A percentile compares a stretch with the other conserved stretches of the same genome.
phyloP scores from a whole-genome alignment of 2,888 invertebrate genomes.

The Trypoxylon attenuatum region DNA sequence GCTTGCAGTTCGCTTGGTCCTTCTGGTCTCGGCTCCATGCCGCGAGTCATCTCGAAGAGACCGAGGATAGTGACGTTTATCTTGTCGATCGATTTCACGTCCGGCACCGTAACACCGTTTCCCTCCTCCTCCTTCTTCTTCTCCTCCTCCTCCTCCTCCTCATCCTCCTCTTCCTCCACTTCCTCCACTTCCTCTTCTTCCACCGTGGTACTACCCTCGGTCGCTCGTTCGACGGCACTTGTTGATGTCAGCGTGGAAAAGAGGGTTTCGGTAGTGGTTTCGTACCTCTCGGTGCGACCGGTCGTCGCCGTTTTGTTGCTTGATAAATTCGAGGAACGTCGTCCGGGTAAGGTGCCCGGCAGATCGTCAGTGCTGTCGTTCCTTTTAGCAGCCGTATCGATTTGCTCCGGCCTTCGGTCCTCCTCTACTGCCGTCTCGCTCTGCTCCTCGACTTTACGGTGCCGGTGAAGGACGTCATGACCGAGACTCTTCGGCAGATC shows the following conservation, averaged over 20 bases:
- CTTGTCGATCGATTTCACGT: constrained; percentile 51
- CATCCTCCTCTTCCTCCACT: background rate
- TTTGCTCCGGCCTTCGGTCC: constrained; percentile 11
- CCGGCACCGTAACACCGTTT: constrained; percentile 20
- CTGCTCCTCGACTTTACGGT: constrained; percentile 45
- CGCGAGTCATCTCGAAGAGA: constrained; percentile 85
- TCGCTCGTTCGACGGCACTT: background rate
- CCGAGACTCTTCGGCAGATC: constrained; percentile 62
- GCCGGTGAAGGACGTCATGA: constrained; percentile 54
- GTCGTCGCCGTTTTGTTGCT: background rate
- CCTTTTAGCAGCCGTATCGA: constrained; percentile 18
- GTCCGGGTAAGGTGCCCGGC: constrained; percentile 33
- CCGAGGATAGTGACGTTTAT: constrained; percentile 83
- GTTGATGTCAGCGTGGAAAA: constrained; percentile 6
- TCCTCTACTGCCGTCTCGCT: constrained; percentile 5
- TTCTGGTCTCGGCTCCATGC: constrained; percentile 80
- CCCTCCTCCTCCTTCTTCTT: constrained; percentile 1
- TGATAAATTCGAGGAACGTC: constrained; percentile 23
- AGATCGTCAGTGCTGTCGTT: constrained; percentile 33
- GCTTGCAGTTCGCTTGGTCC: constrained; percentile 86
- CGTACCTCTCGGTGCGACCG: constrained; percentile 29
- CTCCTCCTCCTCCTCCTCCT: background rate
- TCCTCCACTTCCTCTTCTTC: background rate
- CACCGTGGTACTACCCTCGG: background rate
- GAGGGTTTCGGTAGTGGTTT: background rate